Evolutionary conservation across 2,888 invertebrate species (phyloP), one percentile per base, ranked within the genome.

Genomic region (Mesodorylaimus sp.): DNA sequence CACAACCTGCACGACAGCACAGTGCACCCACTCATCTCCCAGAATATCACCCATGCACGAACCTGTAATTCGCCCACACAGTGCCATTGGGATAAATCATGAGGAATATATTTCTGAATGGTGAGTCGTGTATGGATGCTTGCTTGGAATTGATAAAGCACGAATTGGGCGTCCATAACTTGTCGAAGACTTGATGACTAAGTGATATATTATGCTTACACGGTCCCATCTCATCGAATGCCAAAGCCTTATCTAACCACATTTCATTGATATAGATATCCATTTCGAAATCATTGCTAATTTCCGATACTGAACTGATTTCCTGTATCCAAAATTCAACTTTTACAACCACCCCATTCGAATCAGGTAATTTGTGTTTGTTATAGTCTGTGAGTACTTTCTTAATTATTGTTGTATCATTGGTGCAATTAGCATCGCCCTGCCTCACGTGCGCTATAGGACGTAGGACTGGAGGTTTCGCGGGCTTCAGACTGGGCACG

Each of bases 231-330:
- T 58, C 59, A 42, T 61, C 61, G 49, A 61, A 64, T 16, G 7
- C 27, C 26, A 43, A 26, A 43, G 44, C 44, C 27, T 7, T 5
- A 26, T 43, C 44, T 36, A 57, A 51, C 65, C 65, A 65, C 56
- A 61, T 63, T 50, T 65, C 65, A 23, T 58, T 59, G 51, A 65
- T 64, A 54, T 65, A 65, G 45, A 65, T 65, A 51, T 65, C 65
- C 43, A 64, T 55, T 59, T 64, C 52, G 41, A 53, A 53, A 39
- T 53, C 53, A n/a, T 47, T 47, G 16, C 52, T 53, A 26, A 52
- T 52, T 24, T 53, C 53, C 26, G 48, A 48, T 19, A 53, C 52
- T 21, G 51, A 39, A 1, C 52, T 53, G n/a, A 53, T 47, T 36
- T 53, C 53, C 39, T 53, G 50, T 3, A 53, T 50, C 53, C 52